Evolutionary conservation across 2,797 vertebrate genomes (phyloP).

Genomic region (Holocentrus rufus): DNA sequence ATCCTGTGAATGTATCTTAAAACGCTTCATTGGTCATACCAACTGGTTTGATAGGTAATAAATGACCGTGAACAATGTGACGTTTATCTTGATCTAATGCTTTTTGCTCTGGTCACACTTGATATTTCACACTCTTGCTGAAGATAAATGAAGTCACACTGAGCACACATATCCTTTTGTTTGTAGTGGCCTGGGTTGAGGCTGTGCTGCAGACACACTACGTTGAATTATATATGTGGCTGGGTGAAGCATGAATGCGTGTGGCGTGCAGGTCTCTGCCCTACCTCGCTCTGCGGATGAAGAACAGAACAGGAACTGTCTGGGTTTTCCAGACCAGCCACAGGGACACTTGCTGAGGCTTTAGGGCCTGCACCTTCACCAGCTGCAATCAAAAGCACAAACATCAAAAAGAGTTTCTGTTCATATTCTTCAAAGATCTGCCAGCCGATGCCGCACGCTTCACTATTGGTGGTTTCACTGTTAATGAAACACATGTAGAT

Average conservation of each 20-base stretch:
- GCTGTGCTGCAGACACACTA: not conserved
- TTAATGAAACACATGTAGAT: not conserved
- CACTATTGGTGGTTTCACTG: slow-evolving; percentile 6
- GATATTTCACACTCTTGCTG: not conserved
- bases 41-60: not conserved
- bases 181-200: not conserved
- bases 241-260: not conserved
- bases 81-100: not conserved
- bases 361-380: slow-evolving; percentile 48
- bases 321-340: slow-evolving; percentile 20
- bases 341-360: slow-evolving; percentile 33
- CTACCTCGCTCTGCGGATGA: slow-evolving; percentile 67
- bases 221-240: not conserved
- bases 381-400: slow-evolving; percentile 42
- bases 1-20: not conserved
- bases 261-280: not conserved
- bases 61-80: not conserved
- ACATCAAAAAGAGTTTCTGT: slow-evolving; percentile 42
- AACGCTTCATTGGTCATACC: not conserved
- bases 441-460: not conserved
- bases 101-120: not conserved
- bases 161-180: not conserved
- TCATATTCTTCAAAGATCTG: slow-evolving; percentile 28
- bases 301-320: slow-evolving; percentile 46
- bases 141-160: not conserved